A percentile compares a stretch with the other conserved stretches of the same genome.
phyloP scores from a whole-genome alignment of 2,888 invertebrate species.

The Uropetala carovei region DNA sequence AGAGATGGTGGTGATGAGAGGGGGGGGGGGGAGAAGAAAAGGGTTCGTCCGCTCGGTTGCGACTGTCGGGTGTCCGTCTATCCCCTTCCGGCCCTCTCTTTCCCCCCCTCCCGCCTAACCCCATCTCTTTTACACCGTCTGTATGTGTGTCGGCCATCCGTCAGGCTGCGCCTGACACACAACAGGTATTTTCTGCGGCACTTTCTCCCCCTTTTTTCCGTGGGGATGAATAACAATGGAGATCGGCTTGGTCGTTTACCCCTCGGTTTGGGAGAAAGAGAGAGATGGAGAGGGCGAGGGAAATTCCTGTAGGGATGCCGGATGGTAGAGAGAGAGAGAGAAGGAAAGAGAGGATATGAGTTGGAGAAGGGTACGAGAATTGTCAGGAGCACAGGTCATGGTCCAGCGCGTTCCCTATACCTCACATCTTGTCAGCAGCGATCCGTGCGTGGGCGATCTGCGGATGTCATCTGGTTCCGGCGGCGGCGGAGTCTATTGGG shows the following conservation, averaged over 20 bases:
- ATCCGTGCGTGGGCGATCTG: not conserved
- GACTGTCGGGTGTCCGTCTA: not conserved
- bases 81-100: not conserved
- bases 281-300: not conserved
- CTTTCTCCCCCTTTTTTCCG: not conserved
- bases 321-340: not conserved
- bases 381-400: constrained; percentile 54
- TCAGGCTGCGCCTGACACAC: constrained; percentile 64
- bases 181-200: constrained; percentile 47
- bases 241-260: constrained; percentile 19
- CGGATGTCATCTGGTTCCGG: constrained; percentile 53
- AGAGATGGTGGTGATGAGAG: not conserved
- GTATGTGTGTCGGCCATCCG: constrained; percentile 47
- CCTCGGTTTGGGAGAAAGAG: not conserved
- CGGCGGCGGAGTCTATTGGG: constrained; percentile 30
- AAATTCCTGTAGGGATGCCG: not conserved
- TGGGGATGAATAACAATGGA: constrained; percentile 25
- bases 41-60: not conserved
- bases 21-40: not conserved
- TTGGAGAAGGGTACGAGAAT: not conserved
- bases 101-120: not conserved
- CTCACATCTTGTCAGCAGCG: not conserved
- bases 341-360: no score
- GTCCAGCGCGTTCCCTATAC: constrained; percentile 26
- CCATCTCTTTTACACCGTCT: not conserved